phyloP scores from a whole-genome alignment of 2,113 vertebrate species.

The Copsychus sechellarum region DNA sequence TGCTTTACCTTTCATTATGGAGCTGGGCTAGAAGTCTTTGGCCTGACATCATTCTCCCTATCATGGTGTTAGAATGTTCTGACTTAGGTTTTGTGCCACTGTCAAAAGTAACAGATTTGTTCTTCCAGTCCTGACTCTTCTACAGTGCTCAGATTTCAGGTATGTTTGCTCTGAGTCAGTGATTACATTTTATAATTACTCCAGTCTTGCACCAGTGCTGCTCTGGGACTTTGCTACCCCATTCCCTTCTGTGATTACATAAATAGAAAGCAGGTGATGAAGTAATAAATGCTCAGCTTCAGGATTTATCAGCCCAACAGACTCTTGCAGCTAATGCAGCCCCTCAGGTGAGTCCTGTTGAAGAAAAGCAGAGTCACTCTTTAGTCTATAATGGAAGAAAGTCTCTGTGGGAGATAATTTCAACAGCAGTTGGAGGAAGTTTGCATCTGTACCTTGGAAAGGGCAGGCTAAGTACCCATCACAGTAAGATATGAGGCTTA shows the following conservation, averaged over 20 bases:
- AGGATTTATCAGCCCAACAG: neutral
- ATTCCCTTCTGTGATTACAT: neutral
- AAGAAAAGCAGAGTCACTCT: constrained; percentile 5
- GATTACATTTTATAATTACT: neutral
- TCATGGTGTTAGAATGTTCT: neutral
- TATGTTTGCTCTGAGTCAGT: neutral
- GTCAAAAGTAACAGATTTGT: neutral
- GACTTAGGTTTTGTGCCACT: neutral
- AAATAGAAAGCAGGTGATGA: neutral
- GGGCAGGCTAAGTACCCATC: neutral
- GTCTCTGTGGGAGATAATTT: neutral
- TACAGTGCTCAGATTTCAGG: neutral
- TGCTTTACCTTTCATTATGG: neutral
- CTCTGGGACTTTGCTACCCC: neutral
- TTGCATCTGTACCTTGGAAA: neutral
- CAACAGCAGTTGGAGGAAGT: neutral
- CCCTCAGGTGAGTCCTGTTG: neutral
- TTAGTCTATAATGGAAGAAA: neutral
- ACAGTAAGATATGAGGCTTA: neutral
- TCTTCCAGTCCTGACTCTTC: neutral
- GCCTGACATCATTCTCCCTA: neutral
- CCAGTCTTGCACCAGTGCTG: neutral
- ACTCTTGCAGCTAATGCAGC: neutral
- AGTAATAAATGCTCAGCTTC: constrained; percentile 4
- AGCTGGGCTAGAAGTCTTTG: neutral